A percentile compares a stretch with the other conserved stretches of the same genome.
Evolutionary conservation across 2,888 invertebrate genomes (phyloP).

Genomic region (Habroteleia sp.): DNA sequence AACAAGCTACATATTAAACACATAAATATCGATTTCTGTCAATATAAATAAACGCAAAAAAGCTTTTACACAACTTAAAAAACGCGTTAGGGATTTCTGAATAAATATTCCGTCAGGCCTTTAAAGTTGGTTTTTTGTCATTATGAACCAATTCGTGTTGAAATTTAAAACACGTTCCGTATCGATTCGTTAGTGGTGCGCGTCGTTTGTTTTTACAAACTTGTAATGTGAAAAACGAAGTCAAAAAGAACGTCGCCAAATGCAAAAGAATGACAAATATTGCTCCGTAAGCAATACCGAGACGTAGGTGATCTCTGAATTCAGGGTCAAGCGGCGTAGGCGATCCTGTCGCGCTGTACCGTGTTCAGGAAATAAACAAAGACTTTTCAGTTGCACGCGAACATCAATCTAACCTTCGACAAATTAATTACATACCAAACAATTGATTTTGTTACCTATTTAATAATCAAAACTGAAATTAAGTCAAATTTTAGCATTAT

Average conservation of each 20-base stretch:
- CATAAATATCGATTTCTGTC: constrained; percentile 8
- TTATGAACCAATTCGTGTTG: no score
- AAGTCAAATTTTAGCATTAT: constrained; percentile 36
- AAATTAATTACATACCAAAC: constrained; percentile 19
- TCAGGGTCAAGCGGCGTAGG: constrained; percentile 60
- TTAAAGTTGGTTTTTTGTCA: no score
- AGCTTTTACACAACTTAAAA: no score
- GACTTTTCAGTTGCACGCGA: constrained; percentile 30
- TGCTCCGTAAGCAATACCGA: constrained; percentile 32
- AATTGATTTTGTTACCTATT: no score
- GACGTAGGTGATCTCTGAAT: constrained; percentile 55
- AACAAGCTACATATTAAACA: no score
- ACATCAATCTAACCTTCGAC: constrained; percentile 36
- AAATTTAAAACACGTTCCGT: neutral
- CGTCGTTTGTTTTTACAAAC: neutral
- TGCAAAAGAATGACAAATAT: constrained; percentile 5
- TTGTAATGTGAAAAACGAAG: neutral
- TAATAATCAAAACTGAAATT: constrained; percentile 49
- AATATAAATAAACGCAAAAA: constrained; percentile 3
- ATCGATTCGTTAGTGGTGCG: neutral
- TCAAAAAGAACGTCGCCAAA: constrained; percentile 1
- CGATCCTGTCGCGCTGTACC: constrained; percentile 37
- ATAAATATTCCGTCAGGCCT: no score
- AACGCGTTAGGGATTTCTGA: no score
- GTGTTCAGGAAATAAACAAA: constrained; percentile 65